Evolutionary conservation across 1,140 invertebrate species (phyloP).

Genomic region (Drosophila bifasciata): DNA sequence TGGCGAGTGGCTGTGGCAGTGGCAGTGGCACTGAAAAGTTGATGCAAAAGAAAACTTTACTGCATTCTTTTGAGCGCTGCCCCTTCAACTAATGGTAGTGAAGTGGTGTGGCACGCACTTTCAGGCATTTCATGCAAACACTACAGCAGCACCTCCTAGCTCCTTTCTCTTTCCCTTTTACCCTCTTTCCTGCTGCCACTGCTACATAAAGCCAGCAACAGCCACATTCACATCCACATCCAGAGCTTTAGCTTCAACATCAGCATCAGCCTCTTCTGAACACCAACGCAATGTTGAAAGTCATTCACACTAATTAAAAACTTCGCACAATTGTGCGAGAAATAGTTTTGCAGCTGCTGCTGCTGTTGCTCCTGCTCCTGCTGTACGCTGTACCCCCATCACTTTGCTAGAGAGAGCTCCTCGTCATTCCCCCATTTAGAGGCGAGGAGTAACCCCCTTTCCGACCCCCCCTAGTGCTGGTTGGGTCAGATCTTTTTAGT

Average conservation of each 20-base stretch:
- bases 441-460: too few species aligned
- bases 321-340: constrained; percentile 81
- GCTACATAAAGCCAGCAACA: constrained; percentile 1
- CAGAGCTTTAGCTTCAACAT: constrained; percentile 26
- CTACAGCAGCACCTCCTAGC: constrained; percentile 29
- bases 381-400: not conserved
- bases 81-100: not conserved
- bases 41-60: constrained; percentile 63
- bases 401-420: constrained; percentile 1
- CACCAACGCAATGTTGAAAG: constrained; percentile 74
- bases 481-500: constrained; percentile 52
- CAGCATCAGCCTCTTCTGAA: constrained; percentile 23
- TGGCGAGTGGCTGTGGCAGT: not conserved
- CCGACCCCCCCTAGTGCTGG: constrained; percentile 7
- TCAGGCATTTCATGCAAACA: constrained; percentile 69
- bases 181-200: constrained; percentile 7
- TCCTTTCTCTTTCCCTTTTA: too few species aligned
- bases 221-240: constrained; percentile 5
- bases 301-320: constrained; percentile 84
- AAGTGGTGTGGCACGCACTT: constrained; percentile 48
- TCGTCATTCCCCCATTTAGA: constrained; percentile 1
- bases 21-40: constrained; percentile 6
- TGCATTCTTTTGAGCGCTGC: constrained; percentile 30
- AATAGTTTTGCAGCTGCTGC: constrained; percentile 78
- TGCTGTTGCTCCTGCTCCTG: constrained; percentile 25